Conservation (phyloP, 1,140 invertebrate species). For the Euwallacea similis region DNA sequence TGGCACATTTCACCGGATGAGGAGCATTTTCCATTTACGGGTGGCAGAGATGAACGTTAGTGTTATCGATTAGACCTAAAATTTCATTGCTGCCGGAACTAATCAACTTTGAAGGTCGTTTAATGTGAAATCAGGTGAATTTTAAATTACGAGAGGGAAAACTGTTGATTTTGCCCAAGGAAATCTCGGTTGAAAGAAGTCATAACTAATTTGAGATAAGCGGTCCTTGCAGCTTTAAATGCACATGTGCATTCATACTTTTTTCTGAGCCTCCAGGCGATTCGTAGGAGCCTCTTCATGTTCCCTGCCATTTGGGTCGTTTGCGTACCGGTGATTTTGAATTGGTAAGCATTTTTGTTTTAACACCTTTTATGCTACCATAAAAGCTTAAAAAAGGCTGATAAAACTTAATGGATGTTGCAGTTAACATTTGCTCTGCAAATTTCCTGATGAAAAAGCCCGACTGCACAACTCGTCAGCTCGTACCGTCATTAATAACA, state of each 20-base stretch:
- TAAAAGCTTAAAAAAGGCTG: not conserved
- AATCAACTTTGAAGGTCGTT: constrained; percentile 12
- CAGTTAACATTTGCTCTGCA: not conserved
- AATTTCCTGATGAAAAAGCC: too few species aligned
- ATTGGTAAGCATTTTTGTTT: not conserved
- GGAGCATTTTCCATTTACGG: constrained; percentile 5
- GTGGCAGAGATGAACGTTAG: constrained; percentile 1
- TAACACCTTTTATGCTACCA: not conserved
- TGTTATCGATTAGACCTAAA: constrained; percentile 5
- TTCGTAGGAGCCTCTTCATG: not conserved
- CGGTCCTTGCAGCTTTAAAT: not conserved
- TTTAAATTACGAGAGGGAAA: not conserved
- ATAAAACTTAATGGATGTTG: not conserved
- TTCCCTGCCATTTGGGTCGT: not conserved
- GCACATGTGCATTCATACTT: not conserved
- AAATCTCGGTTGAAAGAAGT: too few species aligned
- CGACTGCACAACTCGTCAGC: not conserved
- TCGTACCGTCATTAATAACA: not conserved
- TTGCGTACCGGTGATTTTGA: not conserved
- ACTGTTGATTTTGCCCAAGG: not conserved
- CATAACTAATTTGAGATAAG: not conserved
- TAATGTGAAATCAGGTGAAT: constrained; percentile 6
- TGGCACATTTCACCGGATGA: not conserved
- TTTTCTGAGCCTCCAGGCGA: not conserved
- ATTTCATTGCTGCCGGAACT: constrained; percentile 7